These are phyloP conservation scores for Pyrrhia umbra DNA, from an alignment of 2,888 invertebrate species.

Conservation along the genomic window DNA sequence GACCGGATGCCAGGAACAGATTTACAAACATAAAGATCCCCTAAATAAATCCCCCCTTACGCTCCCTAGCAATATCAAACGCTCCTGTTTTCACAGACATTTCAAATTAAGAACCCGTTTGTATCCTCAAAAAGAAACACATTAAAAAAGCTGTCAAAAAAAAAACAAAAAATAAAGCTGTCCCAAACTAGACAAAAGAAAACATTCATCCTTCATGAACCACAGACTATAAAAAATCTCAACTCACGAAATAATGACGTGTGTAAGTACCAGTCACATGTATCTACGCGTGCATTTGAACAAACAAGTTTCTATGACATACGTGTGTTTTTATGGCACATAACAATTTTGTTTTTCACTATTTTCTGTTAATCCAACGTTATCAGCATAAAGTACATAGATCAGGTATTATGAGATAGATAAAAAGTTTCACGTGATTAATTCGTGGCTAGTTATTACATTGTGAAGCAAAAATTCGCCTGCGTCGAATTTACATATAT, in stretches of 20 bases:
- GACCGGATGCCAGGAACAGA: not conserved
- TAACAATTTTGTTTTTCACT: not conserved
- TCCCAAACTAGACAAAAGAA: conserved; percentile 39
- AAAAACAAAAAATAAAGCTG: conserved; percentile 25
- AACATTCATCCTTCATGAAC: conserved; percentile 37
- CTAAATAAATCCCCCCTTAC: not conserved
- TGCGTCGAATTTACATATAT: too few species aligned
- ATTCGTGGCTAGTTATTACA: not conserved
- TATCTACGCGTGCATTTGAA: conserved; percentile 61
- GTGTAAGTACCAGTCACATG: conserved; percentile 17
- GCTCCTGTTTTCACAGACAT: conserved; percentile 26
- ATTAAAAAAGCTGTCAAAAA: conserved; percentile 3
- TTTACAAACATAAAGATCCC: not conserved
- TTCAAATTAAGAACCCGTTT: conserved; percentile 52
- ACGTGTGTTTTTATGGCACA: conserved; percentile 25
- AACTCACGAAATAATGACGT: conserved; percentile 39
- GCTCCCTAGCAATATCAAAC: conserved; percentile 3
- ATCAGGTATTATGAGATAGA: not conserved
- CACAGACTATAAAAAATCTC: conserved; percentile 41
- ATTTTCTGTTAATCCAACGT: not conserved
- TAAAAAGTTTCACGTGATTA: conserved; percentile 1
- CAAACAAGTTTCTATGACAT: conserved; percentile 53
- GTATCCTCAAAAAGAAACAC: not conserved
- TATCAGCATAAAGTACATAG: not conserved
- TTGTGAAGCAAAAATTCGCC: not conserved